phyloP scores from a whole-genome alignment of 2,888 invertebrate species.

The Drosophila meridiana region DNA sequence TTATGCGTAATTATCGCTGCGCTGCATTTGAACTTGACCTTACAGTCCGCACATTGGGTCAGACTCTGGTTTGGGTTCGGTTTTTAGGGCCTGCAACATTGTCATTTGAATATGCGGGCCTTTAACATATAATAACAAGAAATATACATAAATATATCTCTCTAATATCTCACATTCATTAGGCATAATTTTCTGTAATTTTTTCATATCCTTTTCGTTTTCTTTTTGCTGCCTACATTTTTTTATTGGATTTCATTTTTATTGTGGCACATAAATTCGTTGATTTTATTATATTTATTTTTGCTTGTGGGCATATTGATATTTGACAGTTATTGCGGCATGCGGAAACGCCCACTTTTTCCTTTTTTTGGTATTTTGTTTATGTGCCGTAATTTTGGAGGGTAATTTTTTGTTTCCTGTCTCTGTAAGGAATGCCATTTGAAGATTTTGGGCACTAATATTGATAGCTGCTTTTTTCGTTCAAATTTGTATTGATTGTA shows the following conservation, averaged over 20 bases:
- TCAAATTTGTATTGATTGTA: conserved; percentile 32
- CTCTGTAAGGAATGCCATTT: conserved; percentile 27
- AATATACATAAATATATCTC: not conserved
- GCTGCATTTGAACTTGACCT: conserved; percentile 71
- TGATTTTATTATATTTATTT: conserved; percentile 50
- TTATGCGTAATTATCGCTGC: conserved; percentile 68
- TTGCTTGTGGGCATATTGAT: conserved; percentile 55
- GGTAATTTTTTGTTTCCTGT: conserved; percentile 24
- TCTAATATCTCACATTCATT: conserved; percentile 24
- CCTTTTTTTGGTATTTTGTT: conserved; percentile 36
- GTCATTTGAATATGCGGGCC: conserved; percentile 67
- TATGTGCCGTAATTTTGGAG: conserved; percentile 44
- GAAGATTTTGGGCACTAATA: conserved; percentile 20
- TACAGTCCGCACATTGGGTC: conserved; percentile 14
- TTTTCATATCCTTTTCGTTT: conserved; percentile 60
- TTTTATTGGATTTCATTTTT: conserved; percentile 76
- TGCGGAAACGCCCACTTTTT: conserved; percentile 71
- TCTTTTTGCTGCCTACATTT: not conserved
- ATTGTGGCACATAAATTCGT: conserved; percentile 71
- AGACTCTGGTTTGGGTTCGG: not conserved
- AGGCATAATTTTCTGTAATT: conserved; percentile 30
- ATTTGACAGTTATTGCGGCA: conserved; percentile 74
- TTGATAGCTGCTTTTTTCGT: conserved; percentile 14
- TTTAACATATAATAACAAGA: conserved; percentile 6
- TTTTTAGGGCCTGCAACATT: not conserved